These are phyloP conservation scores for Tetramorium simillimum DNA, from an alignment of 1,140 invertebrate genomes.

Conservation along the genomic window DNA sequence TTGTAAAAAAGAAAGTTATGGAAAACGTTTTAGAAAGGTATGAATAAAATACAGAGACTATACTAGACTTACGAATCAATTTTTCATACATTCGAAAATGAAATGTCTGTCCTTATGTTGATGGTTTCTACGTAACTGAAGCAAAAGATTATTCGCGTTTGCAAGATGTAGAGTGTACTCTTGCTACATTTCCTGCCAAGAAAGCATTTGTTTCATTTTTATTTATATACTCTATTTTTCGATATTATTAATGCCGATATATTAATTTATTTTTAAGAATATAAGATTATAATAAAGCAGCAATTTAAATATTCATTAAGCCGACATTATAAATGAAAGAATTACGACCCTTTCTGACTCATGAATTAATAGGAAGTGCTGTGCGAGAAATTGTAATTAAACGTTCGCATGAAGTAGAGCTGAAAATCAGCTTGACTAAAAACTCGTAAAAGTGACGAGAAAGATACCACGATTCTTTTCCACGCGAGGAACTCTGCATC, in stretches of 20 bases:
- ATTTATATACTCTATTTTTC: background rate
- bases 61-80: background rate
- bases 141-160: background rate
- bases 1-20: background rate
- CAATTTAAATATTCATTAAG: conserved; percentile 23
- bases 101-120: background rate
- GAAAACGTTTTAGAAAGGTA: background rate
- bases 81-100: background rate
- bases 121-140: background rate
- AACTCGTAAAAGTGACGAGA: background rate
- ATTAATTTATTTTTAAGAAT: background rate
- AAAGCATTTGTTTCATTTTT: background rate
- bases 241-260: background rate
- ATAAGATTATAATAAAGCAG: background rate
- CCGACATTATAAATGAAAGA: conserved; percentile 3
- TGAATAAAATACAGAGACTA: background rate
- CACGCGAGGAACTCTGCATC: background rate
- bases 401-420: background rate
- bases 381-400: conserved; percentile 14
- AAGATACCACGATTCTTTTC: background rate
- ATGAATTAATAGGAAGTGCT: background rate
- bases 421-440: background rate
- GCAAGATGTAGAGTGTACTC: background rate
- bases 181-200: background rate
- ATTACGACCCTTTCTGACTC: background rate